Base-by-base conservation (phyloP, 2,797 vertebrate species). In the Triplophysa bombifrons region DNA sequence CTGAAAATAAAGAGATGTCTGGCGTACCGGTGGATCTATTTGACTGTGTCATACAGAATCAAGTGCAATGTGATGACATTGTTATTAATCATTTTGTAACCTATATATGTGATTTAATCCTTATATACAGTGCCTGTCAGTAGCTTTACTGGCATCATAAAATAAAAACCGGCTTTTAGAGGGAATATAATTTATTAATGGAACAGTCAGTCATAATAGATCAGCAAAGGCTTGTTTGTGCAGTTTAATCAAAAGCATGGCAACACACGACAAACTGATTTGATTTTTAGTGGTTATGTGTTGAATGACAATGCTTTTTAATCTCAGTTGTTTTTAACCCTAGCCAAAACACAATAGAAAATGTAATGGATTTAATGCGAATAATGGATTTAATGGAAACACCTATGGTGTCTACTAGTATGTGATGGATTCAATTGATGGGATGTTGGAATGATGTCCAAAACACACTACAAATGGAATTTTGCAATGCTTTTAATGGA, bases 1-100 rank as follows among this genome's bases (percentile, higher is more conserved):
- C 80, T 78, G 25, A 80, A 78, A 84, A 74, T 80, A 78, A 76
- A 74, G 64, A 78, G 68, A 73, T 82, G 76, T 74, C 58, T 61
- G 30, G 58, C 55, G 50, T 65, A 70, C 50, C 55, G 51, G 34
- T 72, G 53, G 56, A 67, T 50, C 22, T 74, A 75, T 72, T 74
- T 72, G 51, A 34, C 58, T 64, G 41, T 58, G 61, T 60, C 73
- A 53, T 48, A 9, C 22, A 72, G 73, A 68, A 66, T 72, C 46
- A 72, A 55, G 63, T 63, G 67, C 56, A 58, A n/a, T 44, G 22
- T 58, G 68, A 70, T 66, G 70, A 68, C 63, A 64, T 20, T 30
- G 61, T 68, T 76, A 72, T 66, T 75, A 80, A 72, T 74, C 17
- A 65, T 72, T 53, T 55, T 67, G 17, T 27, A 76, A 83, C 55